Conservation (phyloP, 2,113 vertebrate species). For the Elachura formosa region DNA sequence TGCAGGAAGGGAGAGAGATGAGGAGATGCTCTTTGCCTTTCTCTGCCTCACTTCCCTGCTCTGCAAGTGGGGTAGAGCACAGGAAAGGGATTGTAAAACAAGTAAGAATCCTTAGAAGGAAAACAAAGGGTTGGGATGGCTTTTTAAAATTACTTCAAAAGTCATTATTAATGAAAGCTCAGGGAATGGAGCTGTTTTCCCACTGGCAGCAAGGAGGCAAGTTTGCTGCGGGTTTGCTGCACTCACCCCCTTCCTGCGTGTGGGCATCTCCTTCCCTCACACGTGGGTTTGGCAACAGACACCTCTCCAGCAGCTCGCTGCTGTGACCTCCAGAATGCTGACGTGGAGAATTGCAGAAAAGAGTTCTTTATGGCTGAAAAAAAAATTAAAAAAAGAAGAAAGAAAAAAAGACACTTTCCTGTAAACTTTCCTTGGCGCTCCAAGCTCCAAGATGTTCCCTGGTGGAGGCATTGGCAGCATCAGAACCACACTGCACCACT, state of each 20-base stretch:
- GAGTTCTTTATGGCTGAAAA: background rate
- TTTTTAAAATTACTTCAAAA: background rate
- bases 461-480: background rate
- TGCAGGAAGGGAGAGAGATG: background rate
- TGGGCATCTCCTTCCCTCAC: background rate
- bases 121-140: background rate
- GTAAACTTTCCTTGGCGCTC: background rate
- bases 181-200: background rate
- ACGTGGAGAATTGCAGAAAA: background rate
- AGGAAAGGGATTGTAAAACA: background rate
- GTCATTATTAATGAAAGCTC: background rate
- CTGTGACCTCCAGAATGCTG: conserved; percentile 43
- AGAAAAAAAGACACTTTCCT: background rate
- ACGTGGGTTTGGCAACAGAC: background rate
- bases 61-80: background rate
- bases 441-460: background rate
- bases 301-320: background rate
- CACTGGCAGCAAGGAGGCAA: background rate
- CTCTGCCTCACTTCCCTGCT: background rate
- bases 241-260: background rate
- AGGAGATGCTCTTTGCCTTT: background rate
- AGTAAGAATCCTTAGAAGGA: background rate
- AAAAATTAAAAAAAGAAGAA: too few relatives aligned
- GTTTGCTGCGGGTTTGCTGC: background rate
- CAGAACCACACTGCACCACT: background rate